A percentile compares a stretch with the other conserved stretches of the same genome.
phyloP scores from a whole-genome alignment of 2,797 vertebrate genomes.

The Chiroxiphia lanceolata region DNA sequence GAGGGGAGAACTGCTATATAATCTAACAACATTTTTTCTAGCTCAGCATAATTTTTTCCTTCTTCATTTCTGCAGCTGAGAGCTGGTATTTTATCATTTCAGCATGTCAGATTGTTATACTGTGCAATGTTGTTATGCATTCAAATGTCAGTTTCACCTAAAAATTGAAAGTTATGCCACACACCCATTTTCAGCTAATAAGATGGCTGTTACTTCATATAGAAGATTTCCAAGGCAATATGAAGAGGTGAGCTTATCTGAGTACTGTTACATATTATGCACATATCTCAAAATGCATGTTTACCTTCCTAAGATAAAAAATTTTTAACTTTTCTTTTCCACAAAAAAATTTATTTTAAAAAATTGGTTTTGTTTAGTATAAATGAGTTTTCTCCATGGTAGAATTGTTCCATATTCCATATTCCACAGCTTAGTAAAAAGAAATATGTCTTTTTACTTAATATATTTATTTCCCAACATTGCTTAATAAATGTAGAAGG shows the following conservation, averaged over 20 bases:
- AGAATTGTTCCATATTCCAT: not conserved
- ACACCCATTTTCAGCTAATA: not conserved
- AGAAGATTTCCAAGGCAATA: not conserved
- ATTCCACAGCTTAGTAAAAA: not conserved
- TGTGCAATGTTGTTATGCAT: not conserved
- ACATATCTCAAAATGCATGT: not conserved
- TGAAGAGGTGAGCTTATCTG: not conserved
- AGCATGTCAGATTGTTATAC: not conserved
- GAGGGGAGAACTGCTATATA: not conserved
- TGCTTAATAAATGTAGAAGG: not conserved
- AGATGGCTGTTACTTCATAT: not conserved
- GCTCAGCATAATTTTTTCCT: not conserved
- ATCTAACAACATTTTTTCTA: not conserved
- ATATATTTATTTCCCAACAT: not conserved
- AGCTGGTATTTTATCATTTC: not conserved
- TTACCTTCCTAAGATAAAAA: not conserved
- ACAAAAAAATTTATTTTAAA: not conserved
- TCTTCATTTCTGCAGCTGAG: not conserved
- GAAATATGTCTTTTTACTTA: not conserved
- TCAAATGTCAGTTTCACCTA: not conserved
- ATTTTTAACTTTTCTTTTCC: not conserved
- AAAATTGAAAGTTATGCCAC: not conserved
- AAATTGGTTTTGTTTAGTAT: not conserved
- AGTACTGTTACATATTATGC: not conserved
- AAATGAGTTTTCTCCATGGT: not conserved